Conservation (phyloP, 2,797 vertebrate species). For the Hydrophis major region DNA sequence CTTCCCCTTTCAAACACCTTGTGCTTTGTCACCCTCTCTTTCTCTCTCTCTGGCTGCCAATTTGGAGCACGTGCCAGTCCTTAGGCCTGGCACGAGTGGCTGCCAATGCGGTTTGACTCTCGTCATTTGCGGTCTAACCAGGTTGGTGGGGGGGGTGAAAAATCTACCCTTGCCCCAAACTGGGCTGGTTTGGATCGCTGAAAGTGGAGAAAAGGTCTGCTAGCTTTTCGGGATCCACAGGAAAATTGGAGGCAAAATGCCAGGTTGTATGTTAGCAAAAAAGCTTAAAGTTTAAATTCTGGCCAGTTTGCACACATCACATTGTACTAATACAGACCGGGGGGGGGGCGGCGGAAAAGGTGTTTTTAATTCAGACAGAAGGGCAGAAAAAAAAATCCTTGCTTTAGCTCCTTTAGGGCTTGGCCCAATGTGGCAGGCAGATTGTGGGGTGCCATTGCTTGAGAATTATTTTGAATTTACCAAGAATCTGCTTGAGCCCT, state of each 20-base stretch:
- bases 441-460: not conserved
- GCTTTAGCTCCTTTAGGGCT: not conserved
- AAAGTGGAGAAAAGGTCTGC: not conserved
- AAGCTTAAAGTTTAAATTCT: not conserved
- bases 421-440: not conserved
- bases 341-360: fast-evolving
- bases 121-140: not conserved
- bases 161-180: not conserved
- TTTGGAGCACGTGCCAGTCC: not conserved
- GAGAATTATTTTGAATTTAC: not conserved
- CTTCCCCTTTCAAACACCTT: not conserved
- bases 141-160: not conserved
- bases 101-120: not conserved
- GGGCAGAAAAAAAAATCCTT: not conserved
- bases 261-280: not conserved
- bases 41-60: not conserved
- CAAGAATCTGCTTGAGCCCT: not conserved
- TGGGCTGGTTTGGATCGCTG: not conserved
- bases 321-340: not conserved
- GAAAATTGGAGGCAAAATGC: not conserved
- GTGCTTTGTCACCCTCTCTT: not conserved
- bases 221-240: not conserved
- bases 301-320: not conserved
- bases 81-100: not conserved
- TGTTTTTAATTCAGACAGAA: not conserved